phyloP scores from a whole-genome alignment of 1,140 invertebrate species.

The Diachasma alloeum region DNA sequence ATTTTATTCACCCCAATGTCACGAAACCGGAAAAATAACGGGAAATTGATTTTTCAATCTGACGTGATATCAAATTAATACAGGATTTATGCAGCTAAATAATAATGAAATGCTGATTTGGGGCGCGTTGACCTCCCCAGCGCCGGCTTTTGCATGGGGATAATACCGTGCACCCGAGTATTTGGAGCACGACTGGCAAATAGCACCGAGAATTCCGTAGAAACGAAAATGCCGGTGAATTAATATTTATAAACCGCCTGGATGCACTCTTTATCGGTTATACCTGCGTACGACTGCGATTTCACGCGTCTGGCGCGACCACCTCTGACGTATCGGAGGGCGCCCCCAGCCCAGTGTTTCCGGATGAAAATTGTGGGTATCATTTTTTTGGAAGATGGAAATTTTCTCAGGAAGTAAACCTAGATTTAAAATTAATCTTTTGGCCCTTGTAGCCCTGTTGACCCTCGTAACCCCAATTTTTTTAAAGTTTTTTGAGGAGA shows the following conservation, averaged over 20 bases:
- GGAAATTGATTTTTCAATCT: background rate
- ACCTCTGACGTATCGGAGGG: background rate
- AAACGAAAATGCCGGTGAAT: conserved; percentile 32
- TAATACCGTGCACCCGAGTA: background rate
- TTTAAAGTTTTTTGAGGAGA: too few species aligned
- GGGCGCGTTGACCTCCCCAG: background rate
- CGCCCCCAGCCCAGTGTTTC: background rate
- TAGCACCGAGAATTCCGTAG: background rate
- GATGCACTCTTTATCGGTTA: conserved; percentile 36
- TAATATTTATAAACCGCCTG: conserved; percentile 50
- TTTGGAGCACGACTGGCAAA: background rate
- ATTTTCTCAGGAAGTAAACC: too few species aligned
- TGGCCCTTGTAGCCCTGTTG: too few species aligned
- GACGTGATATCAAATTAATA: background rate
- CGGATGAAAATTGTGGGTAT: too few species aligned
- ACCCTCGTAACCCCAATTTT: too few species aligned
- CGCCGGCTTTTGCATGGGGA: background rate
- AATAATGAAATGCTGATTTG: background rate
- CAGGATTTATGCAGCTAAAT: background rate
- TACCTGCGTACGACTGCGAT: conserved; percentile 19
- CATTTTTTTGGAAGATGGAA: too few species aligned
- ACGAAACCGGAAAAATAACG: background rate
- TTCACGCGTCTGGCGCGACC: background rate
- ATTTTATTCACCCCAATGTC: background rate
- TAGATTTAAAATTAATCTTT: background rate